Evolutionary conservation across 30 jellyfish, hydroid and myxozoan genomes (phyloP).

Genomic region (Turritopsis dohrnii): DNA sequence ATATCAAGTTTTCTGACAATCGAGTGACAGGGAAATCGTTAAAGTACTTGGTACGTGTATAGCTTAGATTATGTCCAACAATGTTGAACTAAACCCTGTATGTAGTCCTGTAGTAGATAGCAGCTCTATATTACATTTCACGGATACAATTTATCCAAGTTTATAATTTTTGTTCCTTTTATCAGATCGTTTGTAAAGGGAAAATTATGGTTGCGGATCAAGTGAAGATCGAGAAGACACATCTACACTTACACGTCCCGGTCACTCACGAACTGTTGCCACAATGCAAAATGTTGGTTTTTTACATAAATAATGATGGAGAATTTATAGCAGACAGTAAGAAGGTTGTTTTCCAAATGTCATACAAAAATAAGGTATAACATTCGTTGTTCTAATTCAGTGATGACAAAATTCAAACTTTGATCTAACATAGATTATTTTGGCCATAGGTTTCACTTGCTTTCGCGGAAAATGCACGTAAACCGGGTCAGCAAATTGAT

Average conservation of each 20-base stretch:
- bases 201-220: not conserved
- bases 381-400: not conserved
- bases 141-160: too few relatives aligned
- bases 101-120: too few relatives aligned
- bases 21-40: not conserved
- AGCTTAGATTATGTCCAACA: not conserved
- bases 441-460: slow-evolving; percentile 50
- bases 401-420: not conserved
- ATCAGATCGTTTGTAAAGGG: not conserved
- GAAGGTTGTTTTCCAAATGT: slow-evolving; percentile 31
- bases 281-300: slow-evolving; percentile 61
- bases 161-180: not conserved
- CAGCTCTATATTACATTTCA: too few relatives aligned
- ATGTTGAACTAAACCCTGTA: too few relatives aligned
- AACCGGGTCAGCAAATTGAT: slow-evolving; percentile 65
- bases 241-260: slow-evolving; percentile 20
- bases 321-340: slow-evolving; percentile 76
- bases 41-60: not conserved
- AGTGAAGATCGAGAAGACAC: not conserved
- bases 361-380: slow-evolving; percentile 60
- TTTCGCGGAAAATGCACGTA: slow-evolving; percentile 42
- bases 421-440: not conserved
- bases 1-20: not conserved
- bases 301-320: slow-evolving; percentile 44
- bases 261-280: slow-evolving; percentile 79